These are phyloP conservation scores for Vulpes ferrilata DNA, from an alignment of 2,113 vertebrate species.

Conservation along the genomic window DNA sequence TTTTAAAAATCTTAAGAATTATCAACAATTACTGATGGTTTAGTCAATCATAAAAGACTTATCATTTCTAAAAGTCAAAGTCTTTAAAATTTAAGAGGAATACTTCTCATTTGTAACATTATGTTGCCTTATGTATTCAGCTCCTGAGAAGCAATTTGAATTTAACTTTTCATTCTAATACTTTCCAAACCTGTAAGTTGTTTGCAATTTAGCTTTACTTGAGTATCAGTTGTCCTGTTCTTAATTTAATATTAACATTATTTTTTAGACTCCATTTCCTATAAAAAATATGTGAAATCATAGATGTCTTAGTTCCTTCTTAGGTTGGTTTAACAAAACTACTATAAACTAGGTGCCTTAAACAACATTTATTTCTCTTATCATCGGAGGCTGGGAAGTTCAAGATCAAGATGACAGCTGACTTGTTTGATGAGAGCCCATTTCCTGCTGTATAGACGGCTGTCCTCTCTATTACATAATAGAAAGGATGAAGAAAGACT, in stretches of 20 bases:
- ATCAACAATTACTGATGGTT: neutral
- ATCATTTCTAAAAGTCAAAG: neutral
- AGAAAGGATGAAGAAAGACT: neutral
- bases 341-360: neutral
- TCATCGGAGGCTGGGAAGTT: neutral
- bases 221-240: neutral
- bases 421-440: neutral
- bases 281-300: neutral
- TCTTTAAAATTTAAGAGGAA: neutral
- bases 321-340: neutral
- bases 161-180: neutral
- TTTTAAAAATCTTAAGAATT: neutral
- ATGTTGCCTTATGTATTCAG: neutral
- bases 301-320: neutral
- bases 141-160: neutral
- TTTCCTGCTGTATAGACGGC: neutral
- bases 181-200: neutral
- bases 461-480: neutral
- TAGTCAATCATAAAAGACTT: neutral
- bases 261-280: neutral
- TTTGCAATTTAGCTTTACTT: neutral
- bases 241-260: neutral
- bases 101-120: neutral
- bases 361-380: neutral
- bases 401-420: neutral